Percentiles rank a stretch among this genome's conserved stretches.
phyloP scores from a whole-genome alignment of 2,113 vertebrate species.

The Chionis minor region DNA sequence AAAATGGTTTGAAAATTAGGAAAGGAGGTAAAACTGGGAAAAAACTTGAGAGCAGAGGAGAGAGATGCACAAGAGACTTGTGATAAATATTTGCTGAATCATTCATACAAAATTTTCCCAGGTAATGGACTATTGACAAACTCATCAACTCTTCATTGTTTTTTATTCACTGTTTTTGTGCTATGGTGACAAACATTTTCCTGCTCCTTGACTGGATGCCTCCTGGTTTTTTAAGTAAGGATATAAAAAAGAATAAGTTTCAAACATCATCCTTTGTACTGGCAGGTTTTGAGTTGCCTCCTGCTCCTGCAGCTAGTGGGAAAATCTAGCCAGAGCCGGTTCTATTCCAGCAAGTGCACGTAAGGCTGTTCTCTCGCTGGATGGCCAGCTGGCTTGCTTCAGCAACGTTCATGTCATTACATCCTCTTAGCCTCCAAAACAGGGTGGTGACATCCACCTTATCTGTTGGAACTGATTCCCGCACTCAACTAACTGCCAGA shows the following conservation, averaged over 20 bases:
- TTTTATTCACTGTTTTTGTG: conserved; percentile 18
- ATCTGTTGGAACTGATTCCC: background rate
- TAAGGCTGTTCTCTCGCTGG: background rate
- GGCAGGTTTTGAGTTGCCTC: background rate
- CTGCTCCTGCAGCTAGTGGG: background rate
- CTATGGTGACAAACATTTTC: background rate
- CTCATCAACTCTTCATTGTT: background rate
- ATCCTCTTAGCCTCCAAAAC: background rate
- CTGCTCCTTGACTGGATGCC: background rate
- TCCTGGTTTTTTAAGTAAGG: background rate
- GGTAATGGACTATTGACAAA: conserved; percentile 5
- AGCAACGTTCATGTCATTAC: background rate
- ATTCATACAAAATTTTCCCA: background rate
- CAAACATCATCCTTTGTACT: background rate
- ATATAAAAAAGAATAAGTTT: background rate
- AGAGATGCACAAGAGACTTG: background rate
- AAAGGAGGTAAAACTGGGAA: background rate
- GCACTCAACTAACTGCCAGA: background rate
- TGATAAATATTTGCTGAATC: background rate
- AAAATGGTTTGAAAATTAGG: background rate
- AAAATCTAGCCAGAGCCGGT: background rate
- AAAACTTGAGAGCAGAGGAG: background rate
- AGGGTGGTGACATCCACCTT: background rate
- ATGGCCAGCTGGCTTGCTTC: background rate
- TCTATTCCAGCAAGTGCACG: background rate